Evolutionary conservation across 2,113 vertebrate genomes (phyloP).

Genomic region (Phyllostomus hastatus): DNA sequence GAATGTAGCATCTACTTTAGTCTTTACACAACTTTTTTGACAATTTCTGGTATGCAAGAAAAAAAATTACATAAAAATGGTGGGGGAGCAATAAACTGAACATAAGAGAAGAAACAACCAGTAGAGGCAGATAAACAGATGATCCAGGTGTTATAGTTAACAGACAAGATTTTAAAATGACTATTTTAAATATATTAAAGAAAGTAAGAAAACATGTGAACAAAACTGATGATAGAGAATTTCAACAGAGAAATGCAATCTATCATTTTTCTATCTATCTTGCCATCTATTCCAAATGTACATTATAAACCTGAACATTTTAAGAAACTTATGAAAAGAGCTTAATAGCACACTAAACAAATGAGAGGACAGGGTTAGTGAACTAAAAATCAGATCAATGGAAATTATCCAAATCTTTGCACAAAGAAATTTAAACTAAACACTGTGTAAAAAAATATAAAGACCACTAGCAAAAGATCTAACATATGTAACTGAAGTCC

Average conservation of each 20-base stretch:
- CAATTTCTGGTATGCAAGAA: neutral
- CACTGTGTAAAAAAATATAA: neutral
- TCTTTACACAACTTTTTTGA: neutral
- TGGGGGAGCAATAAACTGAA: neutral
- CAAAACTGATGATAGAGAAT: neutral
- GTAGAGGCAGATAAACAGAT: neutral
- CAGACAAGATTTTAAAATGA: neutral
- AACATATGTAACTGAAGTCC: neutral
- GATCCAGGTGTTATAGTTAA: neutral
- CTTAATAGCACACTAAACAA: neutral
- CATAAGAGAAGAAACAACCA: neutral
- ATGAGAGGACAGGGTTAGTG: neutral
- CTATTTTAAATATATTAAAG: neutral
- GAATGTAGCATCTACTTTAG: neutral
- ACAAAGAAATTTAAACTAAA: neutral
- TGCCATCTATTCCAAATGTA: neutral
- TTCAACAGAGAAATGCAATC: neutral
- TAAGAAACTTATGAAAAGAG: neutral
- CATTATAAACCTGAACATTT: neutral
- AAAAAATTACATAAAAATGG: neutral
- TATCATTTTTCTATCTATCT: neutral
- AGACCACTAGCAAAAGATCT: neutral
- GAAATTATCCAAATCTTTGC: neutral
- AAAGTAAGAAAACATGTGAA: neutral
- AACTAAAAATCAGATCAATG: neutral